Evolutionary conservation across 2,888 invertebrate species (phyloP).

Genomic region (Iphiclides podalirius): DNA sequence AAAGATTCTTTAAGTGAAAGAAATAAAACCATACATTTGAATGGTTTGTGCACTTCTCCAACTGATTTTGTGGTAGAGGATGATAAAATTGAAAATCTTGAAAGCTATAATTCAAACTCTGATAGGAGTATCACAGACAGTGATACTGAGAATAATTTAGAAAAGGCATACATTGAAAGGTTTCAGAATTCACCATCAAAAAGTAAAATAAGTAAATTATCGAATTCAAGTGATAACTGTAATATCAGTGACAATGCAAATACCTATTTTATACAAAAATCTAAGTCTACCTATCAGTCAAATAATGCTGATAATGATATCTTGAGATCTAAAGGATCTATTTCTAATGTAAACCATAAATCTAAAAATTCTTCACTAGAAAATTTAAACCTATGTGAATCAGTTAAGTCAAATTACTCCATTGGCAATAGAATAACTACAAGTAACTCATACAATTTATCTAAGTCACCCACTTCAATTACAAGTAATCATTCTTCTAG

Average conservation of each 20-base stretch:
- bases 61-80: conserved; percentile 33
- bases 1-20: conserved; percentile 59
- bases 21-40: conserved; percentile 37
- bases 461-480: conserved; percentile 50
- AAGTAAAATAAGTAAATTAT: conserved; percentile 42
- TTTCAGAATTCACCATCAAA: conserved; percentile 53
- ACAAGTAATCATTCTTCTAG: conserved; percentile 45
- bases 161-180: conserved; percentile 62
- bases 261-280: conserved; percentile 54
- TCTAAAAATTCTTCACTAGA: conserved; percentile 40
- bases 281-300: conserved; percentile 14
- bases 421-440: conserved; percentile 18
- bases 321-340: background rate
- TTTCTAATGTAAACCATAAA: conserved; percentile 37
- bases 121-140: conserved; percentile 37
- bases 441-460: conserved; percentile 34
- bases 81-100: conserved; percentile 33
- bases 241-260: conserved; percentile 36
- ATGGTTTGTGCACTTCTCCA: conserved; percentile 22
- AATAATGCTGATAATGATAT: background rate
- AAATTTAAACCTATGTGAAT: conserved; percentile 27
- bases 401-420: conserved; percentile 8
- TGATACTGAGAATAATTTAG: conserved; percentile 59
- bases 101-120: conserved; percentile 26
- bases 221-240: conserved; percentile 32